These are phyloP conservation scores for Ambastaia sidthimunki DNA, from an alignment of 2,797 vertebrate species.

Conservation along the genomic window DNA sequence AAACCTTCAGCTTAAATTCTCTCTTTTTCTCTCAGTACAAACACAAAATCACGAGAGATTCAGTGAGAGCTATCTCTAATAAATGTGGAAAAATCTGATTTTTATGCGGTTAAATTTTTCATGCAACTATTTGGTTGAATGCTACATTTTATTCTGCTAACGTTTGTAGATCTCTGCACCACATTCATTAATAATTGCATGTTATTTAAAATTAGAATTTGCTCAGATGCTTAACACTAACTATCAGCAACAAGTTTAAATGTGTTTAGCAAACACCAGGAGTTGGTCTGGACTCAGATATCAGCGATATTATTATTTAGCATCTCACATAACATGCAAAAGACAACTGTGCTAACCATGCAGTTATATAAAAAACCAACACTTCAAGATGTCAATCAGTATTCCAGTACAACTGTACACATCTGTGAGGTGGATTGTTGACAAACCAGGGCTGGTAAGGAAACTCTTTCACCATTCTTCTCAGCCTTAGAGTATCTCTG, in stretches of 20 bases:
- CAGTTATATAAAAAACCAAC: background rate
- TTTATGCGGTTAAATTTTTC: background rate
- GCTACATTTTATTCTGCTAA: slow-evolving; percentile 36
- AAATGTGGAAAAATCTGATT: slow-evolving; percentile 10
- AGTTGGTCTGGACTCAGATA: background rate
- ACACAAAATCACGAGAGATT: slow-evolving; percentile 44
- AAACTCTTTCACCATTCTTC: no score
- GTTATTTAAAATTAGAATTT: no score
- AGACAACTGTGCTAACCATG: background rate
- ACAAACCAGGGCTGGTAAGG: background rate
- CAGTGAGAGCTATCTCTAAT: slow-evolving; percentile 31
- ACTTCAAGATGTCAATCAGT: background rate
- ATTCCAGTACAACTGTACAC: background rate
- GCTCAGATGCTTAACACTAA: no score
- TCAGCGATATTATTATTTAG: background rate
- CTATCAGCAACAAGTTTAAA: no score
- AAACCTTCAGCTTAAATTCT: slow-evolving; percentile 13
- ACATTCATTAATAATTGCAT: background rate
- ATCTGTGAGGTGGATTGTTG: background rate
- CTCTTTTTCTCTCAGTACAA: slow-evolving; percentile 1
- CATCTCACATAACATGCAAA: background rate
- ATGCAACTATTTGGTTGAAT: slow-evolving; percentile 29
- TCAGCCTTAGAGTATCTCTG: no score
- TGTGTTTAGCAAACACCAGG: no score
- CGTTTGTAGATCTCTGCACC: slow-evolving; percentile 3